Conservation (phyloP, 92 coral and sea anemone species). For the Virgularia gustaviana region DNA sequence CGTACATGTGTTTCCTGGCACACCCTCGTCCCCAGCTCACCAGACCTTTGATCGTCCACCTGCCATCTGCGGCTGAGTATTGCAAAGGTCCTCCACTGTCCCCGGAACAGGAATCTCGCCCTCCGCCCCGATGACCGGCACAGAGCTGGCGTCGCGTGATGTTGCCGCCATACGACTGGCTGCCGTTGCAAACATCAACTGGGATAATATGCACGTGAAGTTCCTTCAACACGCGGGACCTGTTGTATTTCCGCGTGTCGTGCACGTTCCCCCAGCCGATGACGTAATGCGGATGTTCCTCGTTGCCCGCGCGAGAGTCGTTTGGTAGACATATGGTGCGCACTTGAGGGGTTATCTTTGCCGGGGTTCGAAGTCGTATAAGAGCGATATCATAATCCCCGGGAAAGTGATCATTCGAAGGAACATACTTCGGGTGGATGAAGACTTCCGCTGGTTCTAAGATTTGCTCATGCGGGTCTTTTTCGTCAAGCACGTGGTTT, state of each 20-base stretch:
- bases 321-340: constrained; percentile 84
- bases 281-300: constrained; percentile 58
- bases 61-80: constrained; percentile 71
- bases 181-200: constrained; percentile 65
- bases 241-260: constrained; percentile 44
- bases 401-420: constrained; percentile 38
- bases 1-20: constrained; percentile 78
- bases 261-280: constrained; percentile 79
- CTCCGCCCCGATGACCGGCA: constrained; percentile 85
- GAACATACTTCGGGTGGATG: constrained; percentile 21
- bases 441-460: constrained; percentile 14
- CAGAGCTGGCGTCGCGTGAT: constrained; percentile 71
- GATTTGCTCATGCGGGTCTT: constrained; percentile 25
- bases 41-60: constrained; percentile 79
- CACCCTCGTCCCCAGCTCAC: constrained; percentile 90
- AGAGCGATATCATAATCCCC: constrained; percentile 87
- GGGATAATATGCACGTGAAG: constrained; percentile 69
- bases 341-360: constrained; percentile 63
- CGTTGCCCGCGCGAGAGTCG: constrained; percentile 49
- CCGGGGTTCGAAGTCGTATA: constrained; percentile 65
- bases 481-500: constrained; percentile 11
- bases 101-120: constrained; percentile 78
- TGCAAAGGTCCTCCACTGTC: constrained; percentile 97
- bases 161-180: constrained; percentile 66
- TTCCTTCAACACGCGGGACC: constrained; percentile 33